These are phyloP conservation scores for Leptinotarsa haldemani DNA, from an alignment of 2,888 invertebrate genomes.

Conservation along the genomic window DNA sequence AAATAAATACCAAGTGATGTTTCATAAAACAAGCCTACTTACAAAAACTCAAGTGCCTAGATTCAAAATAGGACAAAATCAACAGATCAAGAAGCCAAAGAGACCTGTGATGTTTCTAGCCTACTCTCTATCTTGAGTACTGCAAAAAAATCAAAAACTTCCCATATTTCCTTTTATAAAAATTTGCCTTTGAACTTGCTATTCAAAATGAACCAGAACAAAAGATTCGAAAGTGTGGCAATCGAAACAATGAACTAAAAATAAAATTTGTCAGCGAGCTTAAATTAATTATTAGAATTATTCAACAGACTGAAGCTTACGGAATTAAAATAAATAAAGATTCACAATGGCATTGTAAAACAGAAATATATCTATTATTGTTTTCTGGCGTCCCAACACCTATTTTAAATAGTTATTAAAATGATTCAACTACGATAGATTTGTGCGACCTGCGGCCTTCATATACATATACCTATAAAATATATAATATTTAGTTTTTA, in stretches of 20 bases:
- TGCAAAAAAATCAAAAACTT: not conserved
- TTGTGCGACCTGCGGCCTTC: conserved; percentile 51
- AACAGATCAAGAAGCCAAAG: no score
- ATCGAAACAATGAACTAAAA: conserved; percentile 14
- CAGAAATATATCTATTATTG: conserved; percentile 52
- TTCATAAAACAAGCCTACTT: no score
- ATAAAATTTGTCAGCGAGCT: conserved; percentile 43
- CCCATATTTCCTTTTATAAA: not conserved
- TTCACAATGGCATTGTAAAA: conserved; percentile 53
- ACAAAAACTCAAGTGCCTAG: no score
- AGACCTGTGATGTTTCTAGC: no score
- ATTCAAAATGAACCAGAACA: no score
- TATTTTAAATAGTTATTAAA: conserved; percentile 55
- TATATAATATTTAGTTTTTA: conserved; percentile 50
- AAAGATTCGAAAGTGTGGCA: not conserved
- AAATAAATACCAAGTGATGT: no score
- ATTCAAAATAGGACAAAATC: no score
- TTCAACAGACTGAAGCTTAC: conserved; percentile 54
- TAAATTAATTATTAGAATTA: conserved; percentile 49
- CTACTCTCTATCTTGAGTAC: no score
- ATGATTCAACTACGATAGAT: conserved; percentile 48
- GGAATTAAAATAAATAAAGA: conserved; percentile 57
- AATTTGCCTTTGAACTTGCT: conserved; percentile 9
- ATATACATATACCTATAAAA: conserved; percentile 43
- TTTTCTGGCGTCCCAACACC: conserved; percentile 60